phyloP scores from a whole-genome alignment of 2,888 invertebrate genomes.

The Tachina lurida region DNA sequence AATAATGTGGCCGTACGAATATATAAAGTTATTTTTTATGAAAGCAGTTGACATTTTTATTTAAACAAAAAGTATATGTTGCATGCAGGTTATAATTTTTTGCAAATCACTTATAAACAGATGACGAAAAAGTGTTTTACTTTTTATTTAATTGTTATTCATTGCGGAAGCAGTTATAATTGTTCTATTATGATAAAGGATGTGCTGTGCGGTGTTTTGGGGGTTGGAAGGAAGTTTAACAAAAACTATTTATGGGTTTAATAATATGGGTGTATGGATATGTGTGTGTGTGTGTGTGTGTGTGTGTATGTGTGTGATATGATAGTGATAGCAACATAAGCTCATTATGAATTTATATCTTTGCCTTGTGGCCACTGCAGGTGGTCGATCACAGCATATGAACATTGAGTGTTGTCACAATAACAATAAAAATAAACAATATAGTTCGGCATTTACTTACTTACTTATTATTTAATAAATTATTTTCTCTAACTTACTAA shows the following conservation, averaged over 20 bases:
- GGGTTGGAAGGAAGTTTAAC: constrained; percentile 43
- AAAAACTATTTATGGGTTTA: constrained; percentile 20
- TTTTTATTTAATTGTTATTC: constrained; percentile 53
- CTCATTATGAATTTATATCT: constrained; percentile 68
- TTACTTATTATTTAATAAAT: constrained; percentile 56
- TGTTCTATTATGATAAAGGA: constrained; percentile 43
- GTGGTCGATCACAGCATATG: constrained; percentile 70
- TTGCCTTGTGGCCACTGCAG: constrained; percentile 66
- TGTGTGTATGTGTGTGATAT: constrained; percentile 28
- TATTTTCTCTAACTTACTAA: constrained; percentile 52
- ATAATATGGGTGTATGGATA: too few species aligned
- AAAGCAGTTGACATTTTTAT: background rate
- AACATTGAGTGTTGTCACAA: constrained; percentile 54
- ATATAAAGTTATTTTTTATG: constrained; percentile 29
- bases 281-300: background rate
- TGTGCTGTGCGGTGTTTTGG: background rate
- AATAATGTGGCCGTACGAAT: background rate
- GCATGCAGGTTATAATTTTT: constrained; percentile 40
- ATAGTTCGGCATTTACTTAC: constrained; percentile 50
- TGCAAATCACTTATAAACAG: constrained; percentile 46
- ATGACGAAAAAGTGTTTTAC: constrained; percentile 15
- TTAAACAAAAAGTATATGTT: constrained; percentile 16
- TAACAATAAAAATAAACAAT: constrained; percentile 48
- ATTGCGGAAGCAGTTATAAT: constrained; percentile 42
- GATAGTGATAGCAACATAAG: constrained; percentile 71